Base-by-base conservation (phyloP, 2,113 vertebrate genomes). In the Carassius gibelio region DNA sequence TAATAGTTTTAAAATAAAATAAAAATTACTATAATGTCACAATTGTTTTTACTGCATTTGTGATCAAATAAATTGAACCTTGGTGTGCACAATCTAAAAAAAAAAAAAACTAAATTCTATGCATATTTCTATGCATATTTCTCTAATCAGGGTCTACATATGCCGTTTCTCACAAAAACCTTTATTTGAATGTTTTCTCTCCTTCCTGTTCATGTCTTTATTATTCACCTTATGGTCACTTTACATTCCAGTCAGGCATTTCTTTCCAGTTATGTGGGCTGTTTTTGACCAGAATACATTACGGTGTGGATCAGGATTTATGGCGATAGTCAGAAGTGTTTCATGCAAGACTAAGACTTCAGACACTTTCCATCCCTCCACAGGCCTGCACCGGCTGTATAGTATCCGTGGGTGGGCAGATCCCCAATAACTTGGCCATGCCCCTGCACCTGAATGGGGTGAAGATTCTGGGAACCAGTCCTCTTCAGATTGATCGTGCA, bases 371-470 rank as follows among this genome's bases (percentile, higher is more conserved):
- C 68, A 2, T 71, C 61, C 13, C 75, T 69, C 84, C 83, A 21
- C 88, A 99, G 97, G 95, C 92, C 2, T 98, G 97, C 85, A 92
- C 90, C 26, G 97, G 97, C 68, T 97, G 95, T 93, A 97, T 99
- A 55, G 95, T 99, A 86, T 99, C 97, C 21, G 98, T 99, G 0
- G 97, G 97, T 0, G 97, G 97, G 11, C 97, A 99, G 93, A 98
- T 98, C 89, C 97, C 97, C 61, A 99, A 98, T 90, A 99, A 98
- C 89, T 87, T 99, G 91, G 97, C 98, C 0, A 91, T 96, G 23
- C 97, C 97, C 0, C 88, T 99, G 42, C 93, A 96, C 89, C 94
- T 89, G 89, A 97, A 91, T 1, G 96, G 96, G 3, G 95, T 98
- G 86, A 96, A 95, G 86, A 95, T 99, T 90, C 95, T 98, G 90